Base-by-base conservation (phyloP, 2,888 invertebrate genomes). In the Nemapogon koenigi region DNA sequence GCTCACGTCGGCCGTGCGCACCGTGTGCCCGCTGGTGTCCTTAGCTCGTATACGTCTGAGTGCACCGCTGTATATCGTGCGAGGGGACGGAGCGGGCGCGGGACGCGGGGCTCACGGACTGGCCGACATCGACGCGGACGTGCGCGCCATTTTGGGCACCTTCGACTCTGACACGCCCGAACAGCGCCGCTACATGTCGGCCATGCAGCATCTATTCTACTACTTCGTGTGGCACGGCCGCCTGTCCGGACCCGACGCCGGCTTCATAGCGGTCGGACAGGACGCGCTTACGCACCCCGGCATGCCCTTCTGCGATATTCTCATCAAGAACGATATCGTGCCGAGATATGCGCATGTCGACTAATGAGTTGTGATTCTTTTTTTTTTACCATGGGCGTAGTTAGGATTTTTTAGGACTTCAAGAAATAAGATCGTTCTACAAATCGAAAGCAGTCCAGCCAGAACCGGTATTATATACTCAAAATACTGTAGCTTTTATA, bases 181-280 rank as follows among this genome's bases (percentile, higher is more conserved):
- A 50, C 90, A 91, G 55, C 82, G 87, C 28, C 81, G 88, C 13
- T 92, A 86, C 55, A 84, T 89, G 48, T 83, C 87, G 1, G 87
- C 91, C 8, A 89, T 93, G 81, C 91, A 91, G 55, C 86, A 88
- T 45, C 65, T 91, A 18, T 94, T 94, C 64, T 91, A 91, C 62
- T 85, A 89, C 51, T 94, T 84, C 52, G 90, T 91, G 2, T 85
- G 88, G 81, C 85, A 88, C 47, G 91, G 90, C n/a, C 83, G 81
- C 45, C 71, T 90, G 39, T 71, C 83, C 8, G 83, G 85, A n/a
- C 81, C 83, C 4, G 83, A 83, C 39, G 65, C 76, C 19, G 73
- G 81, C 7, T 80, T 90, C 11, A 68, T 90, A 26, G 76, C 87
- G 16, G 83, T 91, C 1, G 89, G 82, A 1, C 90, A 91, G 57